Conservation (phyloP, 2,797 vertebrate species). For the Poeciliopsis infans region DNA sequence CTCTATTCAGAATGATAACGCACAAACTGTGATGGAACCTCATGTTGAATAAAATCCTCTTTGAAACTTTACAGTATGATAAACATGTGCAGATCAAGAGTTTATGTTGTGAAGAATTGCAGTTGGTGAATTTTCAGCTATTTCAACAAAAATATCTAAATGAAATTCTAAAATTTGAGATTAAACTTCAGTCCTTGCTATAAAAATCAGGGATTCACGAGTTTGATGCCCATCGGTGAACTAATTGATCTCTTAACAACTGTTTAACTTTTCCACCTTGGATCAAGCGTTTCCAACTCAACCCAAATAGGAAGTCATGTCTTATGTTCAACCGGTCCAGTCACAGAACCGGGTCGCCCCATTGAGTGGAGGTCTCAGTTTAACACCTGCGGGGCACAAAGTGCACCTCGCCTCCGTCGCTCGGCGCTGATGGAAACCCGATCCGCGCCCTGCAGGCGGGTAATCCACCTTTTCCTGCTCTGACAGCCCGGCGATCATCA, state of each 20-base stretch:
- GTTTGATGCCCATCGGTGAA: constrained; percentile 8
- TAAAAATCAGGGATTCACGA: not conserved
- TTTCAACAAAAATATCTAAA: not conserved
- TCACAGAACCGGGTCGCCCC: constrained; percentile 23
- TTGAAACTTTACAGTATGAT: not conserved
- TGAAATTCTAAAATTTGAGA: not conserved
- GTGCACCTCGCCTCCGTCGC: constrained; percentile 53
- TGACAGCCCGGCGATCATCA: constrained; percentile 60
- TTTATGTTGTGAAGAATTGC: not conserved
- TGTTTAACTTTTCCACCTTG: not conserved
- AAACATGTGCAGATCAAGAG: not conserved
- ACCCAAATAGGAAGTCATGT: constrained; percentile 27
- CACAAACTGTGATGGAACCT: not conserved
- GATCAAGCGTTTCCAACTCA: not conserved
- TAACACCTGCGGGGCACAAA: constrained; percentile 65
- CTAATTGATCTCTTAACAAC: constrained; percentile 6
- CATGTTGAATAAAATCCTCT: not conserved
- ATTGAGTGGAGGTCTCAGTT: constrained; percentile 55
- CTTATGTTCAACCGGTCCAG: constrained; percentile 43
- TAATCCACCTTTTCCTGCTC: constrained; percentile 62
- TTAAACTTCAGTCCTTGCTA: constrained; percentile 1
- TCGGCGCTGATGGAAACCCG: constrained; percentile 50
- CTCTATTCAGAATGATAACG: not conserved
- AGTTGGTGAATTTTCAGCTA: not conserved
- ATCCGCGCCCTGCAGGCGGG: constrained; percentile 35